Evolutionary conservation across 2,888 invertebrate species (phyloP), one percentile per base, ranked within the genome.

Genomic region (Epinotia demarniana): DNA sequence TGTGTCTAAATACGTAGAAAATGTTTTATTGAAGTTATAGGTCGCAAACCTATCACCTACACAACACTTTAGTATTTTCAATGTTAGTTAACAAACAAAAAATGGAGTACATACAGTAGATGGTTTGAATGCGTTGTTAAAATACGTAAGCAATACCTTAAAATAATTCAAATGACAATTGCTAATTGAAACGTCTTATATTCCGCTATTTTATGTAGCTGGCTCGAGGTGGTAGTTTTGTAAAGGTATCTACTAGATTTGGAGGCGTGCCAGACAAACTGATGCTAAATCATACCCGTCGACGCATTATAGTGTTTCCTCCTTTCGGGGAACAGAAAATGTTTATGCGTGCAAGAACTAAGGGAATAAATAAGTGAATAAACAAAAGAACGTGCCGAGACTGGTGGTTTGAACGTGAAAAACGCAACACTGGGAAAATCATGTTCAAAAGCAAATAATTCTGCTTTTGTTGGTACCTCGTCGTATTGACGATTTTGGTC

Each of bases 261-360:
- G 69, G 69, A 58, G 6, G 11, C 39, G n/a, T 39, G 75, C 75
- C 70, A 70, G 23, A 49, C 39, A 46, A 64, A 60, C 75, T 53
- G 53, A 33, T 70, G 57, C 58, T 66, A 66, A 75, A 66, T 75
- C 75, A 75, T 60, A 55, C 19, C 58, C 49, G 69, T 69, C 63
- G 63, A 33, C 74, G 49, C 58, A 18, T 63, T 74, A 70, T 49
- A 64, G 49, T 58, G 57, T 72, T 64, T 57, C 60, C 69, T 46
- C 58, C 69, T 58, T 69, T 60, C n/a, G 16, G 68, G n/a, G 18
- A 5, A 60, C 16, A 23, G 58, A 46, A n/a, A 46, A 69, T 69
- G 12, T 27, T n/a, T n/a, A 12, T 53, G n/a, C 5, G 23, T 49
- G 27, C 13, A 4, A 18, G 13, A 55, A 66, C 27, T 66, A 13